Evolutionary conservation across 1,140 invertebrate genomes (phyloP).

Genomic region (Drosophila sulfurigaster): DNA sequence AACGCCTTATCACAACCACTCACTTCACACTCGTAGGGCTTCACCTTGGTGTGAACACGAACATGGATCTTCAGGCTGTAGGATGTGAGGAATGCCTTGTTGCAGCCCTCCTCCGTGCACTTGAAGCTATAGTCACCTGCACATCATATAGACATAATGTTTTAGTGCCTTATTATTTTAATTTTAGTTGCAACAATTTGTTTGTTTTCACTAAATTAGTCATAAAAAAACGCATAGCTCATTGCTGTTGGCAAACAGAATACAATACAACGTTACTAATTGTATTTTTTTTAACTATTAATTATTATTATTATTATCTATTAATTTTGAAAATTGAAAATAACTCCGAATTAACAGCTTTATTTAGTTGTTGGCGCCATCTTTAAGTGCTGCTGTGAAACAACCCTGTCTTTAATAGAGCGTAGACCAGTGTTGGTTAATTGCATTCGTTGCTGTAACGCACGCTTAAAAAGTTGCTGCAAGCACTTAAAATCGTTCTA

Average conservation of each 20-base stretch:
- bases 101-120: slow-evolving; percentile 94
- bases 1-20: slow-evolving; percentile 95
- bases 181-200: too few relatives aligned
- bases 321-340: too few relatives aligned
- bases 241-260: slow-evolving; percentile 8
- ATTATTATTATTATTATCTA: too few relatives aligned
- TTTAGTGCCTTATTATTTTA: too few relatives aligned
- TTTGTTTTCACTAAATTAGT: too few relatives aligned
- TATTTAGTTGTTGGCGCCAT: neutral
- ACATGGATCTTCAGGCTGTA: slow-evolving; percentile 98
- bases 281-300: too few relatives aligned
- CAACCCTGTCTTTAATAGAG: neutral
- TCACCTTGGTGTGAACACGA: slow-evolving; percentile 97
- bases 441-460: neutral
- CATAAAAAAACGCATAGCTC: too few relatives aligned
- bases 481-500: slow-evolving; percentile 15
- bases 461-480: slow-evolving; percentile 10
- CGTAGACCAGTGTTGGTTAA: slow-evolving; percentile 23
- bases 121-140: slow-evolving; percentile 97
- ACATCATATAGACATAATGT: neutral
- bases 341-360: neutral
- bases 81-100: slow-evolving; percentile 97
- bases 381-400: neutral
- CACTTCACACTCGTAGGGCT: slow-evolving; percentile 93
- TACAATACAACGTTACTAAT: too few relatives aligned